Conservation (phyloP, 2,888 invertebrate species). For the Nemotelus pantherinus region DNA sequence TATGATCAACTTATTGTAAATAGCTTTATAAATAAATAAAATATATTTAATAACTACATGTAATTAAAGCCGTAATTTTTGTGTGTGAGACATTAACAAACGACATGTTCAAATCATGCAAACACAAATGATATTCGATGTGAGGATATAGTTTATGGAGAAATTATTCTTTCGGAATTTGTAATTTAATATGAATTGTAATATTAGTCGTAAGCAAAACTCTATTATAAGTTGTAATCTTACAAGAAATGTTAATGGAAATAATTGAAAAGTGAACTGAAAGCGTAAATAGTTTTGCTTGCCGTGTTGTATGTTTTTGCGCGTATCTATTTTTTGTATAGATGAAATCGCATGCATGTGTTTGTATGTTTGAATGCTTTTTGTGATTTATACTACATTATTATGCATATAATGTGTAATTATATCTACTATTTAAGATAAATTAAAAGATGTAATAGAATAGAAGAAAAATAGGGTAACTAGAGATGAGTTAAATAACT, state of each 20-base stretch:
- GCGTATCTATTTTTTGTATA: slow-evolving; percentile 41
- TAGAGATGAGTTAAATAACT: no score
- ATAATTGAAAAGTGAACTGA: slow-evolving; percentile 6
- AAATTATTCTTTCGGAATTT: slow-evolving; percentile 11
- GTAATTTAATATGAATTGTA: slow-evolving; percentile 25
- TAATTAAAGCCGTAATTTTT: slow-evolving; percentile 25
- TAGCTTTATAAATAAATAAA: slow-evolving; percentile 46
- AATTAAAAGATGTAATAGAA: slow-evolving; percentile 54
- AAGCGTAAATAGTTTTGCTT: slow-evolving; percentile 24
- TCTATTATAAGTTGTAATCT: slow-evolving; percentile 19
- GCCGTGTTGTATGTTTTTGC: slow-evolving; percentile 24
- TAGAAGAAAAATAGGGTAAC: no score
- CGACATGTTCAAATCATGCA: slow-evolving; percentile 33
- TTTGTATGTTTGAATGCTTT: slow-evolving; percentile 35
- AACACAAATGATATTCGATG: slow-evolving; percentile 32
- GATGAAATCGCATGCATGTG: slow-evolving; percentile 31
- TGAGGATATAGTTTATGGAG: slow-evolving; percentile 24
- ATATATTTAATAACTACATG: slow-evolving; percentile 45
- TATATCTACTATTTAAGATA: slow-evolving; percentile 46
- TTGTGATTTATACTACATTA: slow-evolving; percentile 29
- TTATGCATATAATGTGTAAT: slow-evolving; percentile 22
- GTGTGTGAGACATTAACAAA: slow-evolving; percentile 26
- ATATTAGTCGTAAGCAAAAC: slow-evolving; percentile 13
- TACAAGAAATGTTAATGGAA: slow-evolving; percentile 4
- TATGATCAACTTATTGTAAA: slow-evolving; percentile 40